These are phyloP conservation scores for Umimayanthus kanabou DNA, from an alignment of 92 coral and sea anemone genomes.

Conservation along the genomic window DNA sequence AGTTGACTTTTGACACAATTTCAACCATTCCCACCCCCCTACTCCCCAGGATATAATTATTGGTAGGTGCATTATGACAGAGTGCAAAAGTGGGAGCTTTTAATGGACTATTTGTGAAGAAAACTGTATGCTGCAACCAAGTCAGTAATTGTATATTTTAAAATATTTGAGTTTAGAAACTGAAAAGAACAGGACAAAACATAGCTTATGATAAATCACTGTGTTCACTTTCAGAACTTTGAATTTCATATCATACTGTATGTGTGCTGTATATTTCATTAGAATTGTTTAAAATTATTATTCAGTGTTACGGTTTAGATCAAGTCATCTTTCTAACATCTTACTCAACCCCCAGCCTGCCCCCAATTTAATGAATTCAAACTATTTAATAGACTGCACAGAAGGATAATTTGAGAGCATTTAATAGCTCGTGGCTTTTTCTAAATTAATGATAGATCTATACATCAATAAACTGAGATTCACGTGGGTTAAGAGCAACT, in stretches of 20 bases:
- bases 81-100: neutral
- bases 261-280: constrained; percentile 3
- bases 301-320: constrained; percentile 27
- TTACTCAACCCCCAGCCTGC: neutral
- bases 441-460: constrained; percentile 10
- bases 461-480: constrained; percentile 32
- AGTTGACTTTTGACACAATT: constrained; percentile 26
- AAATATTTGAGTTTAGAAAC: constrained; percentile 16
- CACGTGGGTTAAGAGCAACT: constrained; percentile 10
- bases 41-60: neutral
- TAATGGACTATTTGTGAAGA: constrained; percentile 31
- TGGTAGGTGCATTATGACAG: constrained; percentile 20
- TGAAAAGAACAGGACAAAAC: constrained; percentile 18
- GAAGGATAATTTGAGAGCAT: constrained; percentile 29
- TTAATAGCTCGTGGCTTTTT: constrained; percentile 24
- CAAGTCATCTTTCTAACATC: constrained; percentile 16
- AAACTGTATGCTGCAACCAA: constrained; percentile 20
- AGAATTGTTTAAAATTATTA: constrained; percentile 35
- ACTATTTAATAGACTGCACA: constrained; percentile 12
- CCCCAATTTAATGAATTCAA: constrained; percentile 5
- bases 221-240: constrained; percentile 5
- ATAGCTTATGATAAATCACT: constrained; percentile 16
- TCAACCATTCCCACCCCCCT: constrained; percentile 25
- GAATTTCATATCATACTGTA: constrained; percentile 17
- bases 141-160: constrained; percentile 15